These are phyloP conservation scores for Phaonia tiefii DNA, from an alignment of 2,888 invertebrate genomes.

Conservation along the genomic window DNA sequence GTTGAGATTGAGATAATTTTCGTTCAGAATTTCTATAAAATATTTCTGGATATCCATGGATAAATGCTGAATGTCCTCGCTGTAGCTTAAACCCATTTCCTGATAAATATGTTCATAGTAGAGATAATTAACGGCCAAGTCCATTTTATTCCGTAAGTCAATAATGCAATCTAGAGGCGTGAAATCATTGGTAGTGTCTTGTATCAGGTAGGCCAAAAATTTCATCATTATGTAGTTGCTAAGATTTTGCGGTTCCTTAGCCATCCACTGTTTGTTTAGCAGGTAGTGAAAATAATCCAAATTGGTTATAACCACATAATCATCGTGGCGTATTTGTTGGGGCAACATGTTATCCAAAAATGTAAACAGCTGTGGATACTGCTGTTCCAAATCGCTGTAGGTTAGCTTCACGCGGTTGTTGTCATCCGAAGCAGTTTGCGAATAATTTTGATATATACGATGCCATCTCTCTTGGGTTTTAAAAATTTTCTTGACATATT, in stretches of 20 bases:
- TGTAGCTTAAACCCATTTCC: not conserved
- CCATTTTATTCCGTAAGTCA: conserved; percentile 74
- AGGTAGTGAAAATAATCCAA: conserved; percentile 35
- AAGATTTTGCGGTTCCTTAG: conserved; percentile 22
- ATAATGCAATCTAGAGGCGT: conserved; percentile 69
- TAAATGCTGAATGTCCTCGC: conserved; percentile 25
- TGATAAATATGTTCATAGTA: conserved; percentile 69
- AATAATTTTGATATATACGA: not conserved
- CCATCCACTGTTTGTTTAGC: not conserved
- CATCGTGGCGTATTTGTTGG: not conserved
- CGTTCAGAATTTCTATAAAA: conserved; percentile 30
- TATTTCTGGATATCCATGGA: conserved; percentile 56
- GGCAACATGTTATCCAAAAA: not conserved
- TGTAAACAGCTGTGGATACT: not conserved
- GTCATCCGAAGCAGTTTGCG: not conserved
- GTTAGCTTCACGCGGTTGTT: not conserved
- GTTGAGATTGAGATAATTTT: not conserved
- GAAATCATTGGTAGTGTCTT: conserved; percentile 62
- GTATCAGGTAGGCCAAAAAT: conserved; percentile 68
- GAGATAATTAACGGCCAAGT: conserved; percentile 70
- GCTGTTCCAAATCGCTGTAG: not conserved
- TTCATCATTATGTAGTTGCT: conserved; percentile 76
- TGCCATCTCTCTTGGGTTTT: not conserved
- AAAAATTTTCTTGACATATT: not conserved
- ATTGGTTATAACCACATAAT: conserved; percentile 5